phyloP scores from a whole-genome alignment of 2,797 vertebrate genomes.

The Acomys russatus region DNA sequence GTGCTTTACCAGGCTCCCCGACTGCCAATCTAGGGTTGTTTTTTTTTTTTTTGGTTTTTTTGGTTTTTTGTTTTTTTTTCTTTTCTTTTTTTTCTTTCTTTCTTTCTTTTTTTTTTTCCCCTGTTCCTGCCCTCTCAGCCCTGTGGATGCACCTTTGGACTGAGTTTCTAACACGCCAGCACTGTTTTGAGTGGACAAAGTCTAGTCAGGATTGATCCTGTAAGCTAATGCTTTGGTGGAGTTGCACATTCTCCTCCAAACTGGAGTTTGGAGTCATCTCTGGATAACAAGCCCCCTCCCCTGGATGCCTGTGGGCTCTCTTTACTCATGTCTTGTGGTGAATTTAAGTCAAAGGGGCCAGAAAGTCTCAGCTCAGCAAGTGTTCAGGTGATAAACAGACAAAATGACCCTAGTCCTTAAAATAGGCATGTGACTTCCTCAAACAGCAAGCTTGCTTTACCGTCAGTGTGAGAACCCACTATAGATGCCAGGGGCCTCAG shows the following conservation, averaged over 20 bases:
- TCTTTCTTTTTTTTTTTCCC: no score
- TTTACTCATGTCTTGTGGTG: not conserved
- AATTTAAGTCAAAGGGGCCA: not conserved
- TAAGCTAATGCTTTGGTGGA: not conserved
- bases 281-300: not conserved
- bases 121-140: not conserved
- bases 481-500: not conserved
- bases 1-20: not conserved
- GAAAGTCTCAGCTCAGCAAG: not conserved
- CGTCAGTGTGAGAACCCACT: not conserved
- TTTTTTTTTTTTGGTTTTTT: no score
- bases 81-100: no score
- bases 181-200: conserved; percentile 33
- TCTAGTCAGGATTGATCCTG: not conserved
- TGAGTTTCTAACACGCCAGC: not conserved
- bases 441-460: not conserved
- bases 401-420: not conserved
- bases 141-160: conserved; percentile 41
- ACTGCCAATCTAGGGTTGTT: not conserved
- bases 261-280: not conserved
- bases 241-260: not conserved
- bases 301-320: not conserved
- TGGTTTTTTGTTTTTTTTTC: no score
- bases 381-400: not conserved
- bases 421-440: not conserved